phyloP scores from a whole-genome alignment of 1,140 invertebrate species.

The Parasteatoda tepidariorum region DNA sequence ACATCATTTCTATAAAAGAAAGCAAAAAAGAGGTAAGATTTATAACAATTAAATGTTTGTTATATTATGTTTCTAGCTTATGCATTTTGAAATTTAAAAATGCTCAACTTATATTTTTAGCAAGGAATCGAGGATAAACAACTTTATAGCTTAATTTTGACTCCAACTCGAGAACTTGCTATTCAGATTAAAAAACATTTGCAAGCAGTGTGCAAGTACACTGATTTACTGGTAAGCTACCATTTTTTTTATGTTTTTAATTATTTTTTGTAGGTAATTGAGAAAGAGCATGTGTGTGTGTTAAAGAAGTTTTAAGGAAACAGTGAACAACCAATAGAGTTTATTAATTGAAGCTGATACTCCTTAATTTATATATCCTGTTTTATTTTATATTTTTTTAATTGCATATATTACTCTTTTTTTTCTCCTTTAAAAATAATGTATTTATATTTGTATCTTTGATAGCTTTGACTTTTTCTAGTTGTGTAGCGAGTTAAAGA shows the following conservation, averaged over 20 bases:
- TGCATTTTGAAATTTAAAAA: background rate
- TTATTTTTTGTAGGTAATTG: background rate
- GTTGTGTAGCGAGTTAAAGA: too few species aligned
- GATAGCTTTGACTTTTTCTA: too few species aligned
- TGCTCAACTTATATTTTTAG: background rate
- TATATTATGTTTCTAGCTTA: background rate
- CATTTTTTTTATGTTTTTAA: background rate
- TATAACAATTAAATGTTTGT: background rate
- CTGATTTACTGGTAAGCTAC: constrained; percentile 73
- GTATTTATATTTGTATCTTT: too few species aligned
- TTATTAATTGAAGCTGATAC: too few species aligned
- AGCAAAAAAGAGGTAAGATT: constrained; percentile 45
- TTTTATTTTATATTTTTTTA: too few species aligned
- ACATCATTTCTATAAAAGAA: constrained; percentile 79
- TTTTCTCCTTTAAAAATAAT: too few species aligned
- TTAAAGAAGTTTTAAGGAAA: too few species aligned
- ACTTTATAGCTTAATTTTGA: constrained; percentile 83
- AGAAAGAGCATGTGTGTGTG: too few species aligned
- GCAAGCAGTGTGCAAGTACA: constrained; percentile 82
- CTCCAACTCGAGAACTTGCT: constrained; percentile 95
- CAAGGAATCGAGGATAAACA: background rate
- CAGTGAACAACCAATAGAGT: too few species aligned
- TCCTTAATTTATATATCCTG: too few species aligned
- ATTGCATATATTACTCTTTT: too few species aligned
- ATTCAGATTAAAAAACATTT: constrained; percentile 93